Conservation (phyloP, 2,797 vertebrate species). For the Anabas testudineus region DNA sequence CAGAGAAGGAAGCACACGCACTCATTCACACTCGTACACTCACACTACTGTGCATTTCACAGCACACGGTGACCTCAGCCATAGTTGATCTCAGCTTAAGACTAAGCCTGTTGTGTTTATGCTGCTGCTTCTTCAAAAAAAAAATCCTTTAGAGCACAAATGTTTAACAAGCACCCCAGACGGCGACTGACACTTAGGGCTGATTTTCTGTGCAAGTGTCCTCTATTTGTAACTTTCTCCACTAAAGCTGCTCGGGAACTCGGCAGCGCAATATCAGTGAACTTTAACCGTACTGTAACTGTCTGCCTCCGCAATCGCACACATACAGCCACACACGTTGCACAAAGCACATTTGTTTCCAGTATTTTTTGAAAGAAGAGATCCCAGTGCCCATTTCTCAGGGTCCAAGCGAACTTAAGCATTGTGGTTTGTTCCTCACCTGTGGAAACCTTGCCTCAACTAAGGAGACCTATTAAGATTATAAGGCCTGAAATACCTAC, state of each 20-base stretch:
- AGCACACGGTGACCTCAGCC: slow-evolving; percentile 76
- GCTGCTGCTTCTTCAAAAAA: slow-evolving; percentile 71
- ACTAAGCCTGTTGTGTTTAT: slow-evolving; percentile 72
- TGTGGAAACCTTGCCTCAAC: slow-evolving; percentile 63
- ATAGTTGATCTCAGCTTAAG: slow-evolving; percentile 72
- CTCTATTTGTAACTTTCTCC: slow-evolving; percentile 37
- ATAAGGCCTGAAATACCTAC: slow-evolving; percentile 38
- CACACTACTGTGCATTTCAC: slow-evolving; percentile 66
- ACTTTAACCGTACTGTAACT: slow-evolving; percentile 47
- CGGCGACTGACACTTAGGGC: slow-evolving; percentile 41
- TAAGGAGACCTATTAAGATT: slow-evolving; percentile 47
- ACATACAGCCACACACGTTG: slow-evolving; percentile 20
- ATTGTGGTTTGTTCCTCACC: slow-evolving; percentile 54
- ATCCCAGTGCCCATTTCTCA: slow-evolving; percentile 81
- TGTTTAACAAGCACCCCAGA: slow-evolving; percentile 61
- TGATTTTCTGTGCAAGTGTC: slow-evolving; percentile 50
- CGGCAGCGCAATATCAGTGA: slow-evolving; percentile 45
- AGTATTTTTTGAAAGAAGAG: slow-evolving; percentile 67
- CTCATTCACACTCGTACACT: slow-evolving; percentile 56
- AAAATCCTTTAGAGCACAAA: slow-evolving; percentile 66
- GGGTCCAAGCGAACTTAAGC: slow-evolving; percentile 74
- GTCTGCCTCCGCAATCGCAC: slow-evolving; percentile 33
- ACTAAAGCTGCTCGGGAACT: slow-evolving; percentile 66
- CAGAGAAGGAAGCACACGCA: slow-evolving; percentile 39
- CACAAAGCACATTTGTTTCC: slow-evolving; percentile 57